A percentile compares a stretch with the other conserved stretches of the same genome.
phyloP scores from a whole-genome alignment of 2,113 vertebrate species.

The Carassius auratus region DNA sequence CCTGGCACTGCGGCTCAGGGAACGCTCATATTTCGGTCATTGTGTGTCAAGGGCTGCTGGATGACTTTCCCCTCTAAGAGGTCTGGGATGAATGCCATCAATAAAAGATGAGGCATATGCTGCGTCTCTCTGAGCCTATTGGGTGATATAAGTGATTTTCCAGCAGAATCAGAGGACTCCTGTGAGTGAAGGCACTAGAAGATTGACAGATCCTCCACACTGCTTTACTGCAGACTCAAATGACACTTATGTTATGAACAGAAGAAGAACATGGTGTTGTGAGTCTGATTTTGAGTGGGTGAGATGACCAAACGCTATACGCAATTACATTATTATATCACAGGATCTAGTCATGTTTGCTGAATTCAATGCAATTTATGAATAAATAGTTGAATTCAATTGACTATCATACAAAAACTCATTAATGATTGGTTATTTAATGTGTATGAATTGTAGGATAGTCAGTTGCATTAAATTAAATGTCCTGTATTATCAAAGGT shows the following conservation, averaged over 20 bases:
- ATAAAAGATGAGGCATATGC: slow-evolving; percentile 52
- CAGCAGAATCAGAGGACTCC: slow-evolving; percentile 16
- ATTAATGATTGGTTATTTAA: too few species aligned
- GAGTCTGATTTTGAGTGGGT: too few species aligned
- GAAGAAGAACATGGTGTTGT: neutral
- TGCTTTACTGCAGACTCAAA: neutral
- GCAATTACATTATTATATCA: too few species aligned
- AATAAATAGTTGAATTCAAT: too few species aligned
- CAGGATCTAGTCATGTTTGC: too few species aligned
- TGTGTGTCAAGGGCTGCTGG: slow-evolving; percentile 13
- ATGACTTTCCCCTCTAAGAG: slow-evolving; percentile 19
- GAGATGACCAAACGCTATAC: neutral
- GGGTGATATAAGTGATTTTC: slow-evolving; percentile 33
- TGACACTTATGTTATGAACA: slow-evolving; percentile 26
- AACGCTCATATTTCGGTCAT: slow-evolving; percentile 33
- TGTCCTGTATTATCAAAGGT: too few species aligned
- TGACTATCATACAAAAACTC: too few species aligned
- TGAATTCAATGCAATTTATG: too few species aligned
- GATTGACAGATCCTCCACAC: slow-evolving; percentile 25
- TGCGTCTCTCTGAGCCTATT: slow-evolving; percentile 21
- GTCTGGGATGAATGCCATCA: slow-evolving; percentile 45
- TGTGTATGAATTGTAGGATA: too few species aligned
- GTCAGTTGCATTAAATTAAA: too few species aligned
- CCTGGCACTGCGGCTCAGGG: neutral
- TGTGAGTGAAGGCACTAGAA: neutral